phyloP scores from a whole-genome alignment of 2,888 invertebrate genomes.

The Linnaemya tessellans region DNA sequence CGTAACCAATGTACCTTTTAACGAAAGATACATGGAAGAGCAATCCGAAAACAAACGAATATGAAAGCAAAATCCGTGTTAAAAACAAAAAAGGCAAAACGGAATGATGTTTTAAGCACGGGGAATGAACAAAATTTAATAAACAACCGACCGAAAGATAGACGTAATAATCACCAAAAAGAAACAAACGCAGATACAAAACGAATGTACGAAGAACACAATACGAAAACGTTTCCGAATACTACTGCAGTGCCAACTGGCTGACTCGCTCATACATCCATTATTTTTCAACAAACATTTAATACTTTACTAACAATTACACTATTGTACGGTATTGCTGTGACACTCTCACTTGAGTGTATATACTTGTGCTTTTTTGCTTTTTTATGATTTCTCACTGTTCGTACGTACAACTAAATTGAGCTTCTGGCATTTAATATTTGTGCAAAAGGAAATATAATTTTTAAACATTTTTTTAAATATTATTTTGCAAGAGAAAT shows the following conservation, averaged over 20 bases:
- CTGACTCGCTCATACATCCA: conserved; percentile 67
- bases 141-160: conserved; percentile 59
- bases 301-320: conserved; percentile 53
- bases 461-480: background rate
- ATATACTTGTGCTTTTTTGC: conserved; percentile 37
- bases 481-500: background rate
- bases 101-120: conserved; percentile 45
- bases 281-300: conserved; percentile 51
- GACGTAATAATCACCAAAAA: conserved; percentile 49
- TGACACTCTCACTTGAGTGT: conserved; percentile 64
- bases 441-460: conserved; percentile 77
- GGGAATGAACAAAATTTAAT: conserved; percentile 47
- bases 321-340: conserved; percentile 53
- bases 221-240: conserved; percentile 54
- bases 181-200: conserved; percentile 60
- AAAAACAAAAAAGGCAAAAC: conserved; percentile 34
- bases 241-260: conserved; percentile 44
- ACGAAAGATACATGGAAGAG: conserved; percentile 25
- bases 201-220: conserved; percentile 51
- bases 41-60: conserved; percentile 34
- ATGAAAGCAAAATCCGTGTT: conserved; percentile 24
- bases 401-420: conserved; percentile 42
- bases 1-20: conserved; percentile 56
- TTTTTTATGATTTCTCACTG: conserved; percentile 52
- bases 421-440: conserved; percentile 65